Base-by-base conservation (phyloP, 2,888 invertebrate species). In the Apotomis capreana region DNA sequence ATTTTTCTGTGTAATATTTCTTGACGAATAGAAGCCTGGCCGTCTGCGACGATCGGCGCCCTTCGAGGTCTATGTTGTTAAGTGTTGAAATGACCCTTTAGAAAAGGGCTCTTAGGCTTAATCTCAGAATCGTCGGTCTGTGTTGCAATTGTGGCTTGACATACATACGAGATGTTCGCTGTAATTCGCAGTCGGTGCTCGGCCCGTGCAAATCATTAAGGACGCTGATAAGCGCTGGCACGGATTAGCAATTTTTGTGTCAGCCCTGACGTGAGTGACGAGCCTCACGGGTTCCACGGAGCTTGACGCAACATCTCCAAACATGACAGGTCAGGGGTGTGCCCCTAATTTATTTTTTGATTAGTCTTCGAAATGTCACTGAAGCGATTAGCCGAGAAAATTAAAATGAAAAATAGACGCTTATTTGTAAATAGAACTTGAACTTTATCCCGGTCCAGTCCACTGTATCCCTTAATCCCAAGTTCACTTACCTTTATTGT, bases 401-500 rank as follows among this genome's bases (percentile, higher is more conserved):
- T 6, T 5, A 49, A 15, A 15, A 54, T 44, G 1, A 12, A 40
- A 44, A 44, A 55, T 26, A 6, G 40, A 54, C 3, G n/a, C 44
- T 57, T 3, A 46, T 46, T 46, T 3, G 10, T 26, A 44, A 64
- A 26, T 26, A 26, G 12, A 57, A n/a, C 36, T 36, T 4, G 12
- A 36, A 57, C 46, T 55, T 46, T 26, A 64, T 57, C 83, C 85
- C 83, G 81, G 78, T 79, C 83, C 84, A 86, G 87, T 85, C 87
- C 86, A 78, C 36, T 57, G 26, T 65, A 79, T 81, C 81, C 81
- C 81, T 80, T 79, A 80, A 75, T 73, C 74, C 78, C 76, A 85
- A 85, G 84, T 86, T 86, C 86, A 89, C 92, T 93, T 88, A 93
- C 92, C 92, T 91, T 91, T 83, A 84, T 78, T 74, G 81, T 85